Evolutionary conservation across 2,113 vertebrate species (phyloP), one percentile per base, ranked within the genome.

Genomic region (Peucedramus taeniatus): DNA sequence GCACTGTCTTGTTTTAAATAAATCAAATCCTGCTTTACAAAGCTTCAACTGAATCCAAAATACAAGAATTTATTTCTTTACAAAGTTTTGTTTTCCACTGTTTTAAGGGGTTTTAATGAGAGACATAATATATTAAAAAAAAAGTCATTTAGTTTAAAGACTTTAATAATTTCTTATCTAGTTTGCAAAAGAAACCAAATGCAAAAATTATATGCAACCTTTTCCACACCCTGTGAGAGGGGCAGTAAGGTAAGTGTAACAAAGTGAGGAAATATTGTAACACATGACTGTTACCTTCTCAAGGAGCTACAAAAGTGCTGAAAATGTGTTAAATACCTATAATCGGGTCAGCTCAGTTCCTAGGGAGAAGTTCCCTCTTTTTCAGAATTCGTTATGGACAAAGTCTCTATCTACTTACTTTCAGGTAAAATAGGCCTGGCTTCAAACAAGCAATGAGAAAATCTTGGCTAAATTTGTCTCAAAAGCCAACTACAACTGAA

Each of bases 131-230:
- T 23, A 64, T 26, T 19, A 3, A 54, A 84, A 45, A 59, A 63
- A 47, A 6, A 19, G 4, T 7, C 2, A 16, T 27, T 47, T 21
- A 56, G 1, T 56, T 64, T 74, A 59, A 83, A 56, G 20, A 31
- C 11, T 44, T 49, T 4, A 31, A 31, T 35, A 0, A 18, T 30
- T 57, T 51, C 16, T 47, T 21, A 44, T 2, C 5, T 28, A 12
- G 26, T 39, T 70, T 15, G 16, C 6, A 63, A 57, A 49, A 51
- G 9, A 68, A 83, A 28, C 5, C 7, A 4, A 79, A 35, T 18
- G 11, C 6, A 65, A 39, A 37, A 63, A 50, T 14, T 17, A 21
- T 0, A 27, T 1, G 3, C 4, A 53, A 22, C 4, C 5, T 54
- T 64, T 33, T 28, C 7, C 66, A 13, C 35, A 23, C 3, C 9